Evolutionary conservation across 2,888 invertebrate genomes (phyloP).

Genomic region (Dusona sp.): DNA sequence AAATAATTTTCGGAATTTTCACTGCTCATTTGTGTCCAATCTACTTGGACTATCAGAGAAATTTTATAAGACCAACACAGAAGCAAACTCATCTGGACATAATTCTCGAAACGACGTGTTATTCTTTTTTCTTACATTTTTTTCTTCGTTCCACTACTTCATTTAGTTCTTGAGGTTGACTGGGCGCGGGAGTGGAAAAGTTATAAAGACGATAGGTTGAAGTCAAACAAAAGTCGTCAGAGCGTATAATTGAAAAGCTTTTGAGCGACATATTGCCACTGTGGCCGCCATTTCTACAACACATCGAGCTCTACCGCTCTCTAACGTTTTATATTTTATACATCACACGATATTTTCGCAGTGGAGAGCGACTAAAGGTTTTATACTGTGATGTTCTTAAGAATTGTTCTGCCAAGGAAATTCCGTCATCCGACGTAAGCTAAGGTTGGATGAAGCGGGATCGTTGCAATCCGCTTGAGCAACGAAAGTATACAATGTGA

Average conservation of each 20-base stretch:
- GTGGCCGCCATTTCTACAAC: constrained; percentile 4
- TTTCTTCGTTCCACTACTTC: neutral
- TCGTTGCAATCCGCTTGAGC: constrained; percentile 20
- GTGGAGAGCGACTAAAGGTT: constrained; percentile 51
- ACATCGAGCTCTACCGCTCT: neutral
- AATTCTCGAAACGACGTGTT: neutral
- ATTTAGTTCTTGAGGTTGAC: neutral
- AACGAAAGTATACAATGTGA: constrained; percentile 21
- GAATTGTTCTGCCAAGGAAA: constrained; percentile 59
- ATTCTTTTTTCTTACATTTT: neutral
- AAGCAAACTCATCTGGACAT: constrained; percentile 4
- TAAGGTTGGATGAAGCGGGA: constrained; percentile 28
- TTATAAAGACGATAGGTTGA: constrained; percentile 1
- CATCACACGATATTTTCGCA: constrained; percentile 33
- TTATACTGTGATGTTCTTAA: constrained; percentile 36
- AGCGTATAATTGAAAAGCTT: constrained; percentile 36
- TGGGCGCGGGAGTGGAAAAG: neutral
- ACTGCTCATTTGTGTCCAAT: neutral
- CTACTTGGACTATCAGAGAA: neutral
- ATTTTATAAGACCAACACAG: constrained; percentile 5
- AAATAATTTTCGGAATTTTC: neutral
- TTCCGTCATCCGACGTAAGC: constrained; percentile 49
- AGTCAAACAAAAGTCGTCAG: constrained; percentile 38
- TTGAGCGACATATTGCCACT: constrained; percentile 30
- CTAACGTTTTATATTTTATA: constrained; percentile 33